phyloP scores from a whole-genome alignment of 2,888 invertebrate species.

The Sinelater perroti region DNA sequence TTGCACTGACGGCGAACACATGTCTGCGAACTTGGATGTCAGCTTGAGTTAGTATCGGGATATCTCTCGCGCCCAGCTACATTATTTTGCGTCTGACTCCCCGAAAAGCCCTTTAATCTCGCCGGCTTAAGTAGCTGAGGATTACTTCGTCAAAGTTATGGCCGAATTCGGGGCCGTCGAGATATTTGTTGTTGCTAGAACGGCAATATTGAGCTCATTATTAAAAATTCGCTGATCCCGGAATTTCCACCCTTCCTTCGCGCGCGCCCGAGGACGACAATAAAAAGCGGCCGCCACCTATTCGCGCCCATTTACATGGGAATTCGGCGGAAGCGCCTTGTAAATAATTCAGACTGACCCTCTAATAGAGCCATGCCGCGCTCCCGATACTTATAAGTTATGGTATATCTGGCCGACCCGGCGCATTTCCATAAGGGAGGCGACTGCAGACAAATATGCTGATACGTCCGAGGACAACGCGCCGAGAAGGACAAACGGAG shows the following conservation, averaged over 20 bases:
- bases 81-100: conserved; percentile 57
- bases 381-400: conserved; percentile 58
- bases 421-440: conserved; percentile 43
- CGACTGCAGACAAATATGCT: conserved; percentile 32
- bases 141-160: conserved; percentile 62
- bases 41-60: conserved; percentile 61
- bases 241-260: background rate
- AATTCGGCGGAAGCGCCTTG: conserved; percentile 58
- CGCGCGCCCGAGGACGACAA: background rate
- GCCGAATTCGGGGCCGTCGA: conserved; percentile 46
- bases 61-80: conserved; percentile 58
- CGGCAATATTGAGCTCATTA: conserved; percentile 10
- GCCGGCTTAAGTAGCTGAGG: conserved; percentile 58
- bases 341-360: conserved; percentile 61
- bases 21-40: conserved; percentile 61
- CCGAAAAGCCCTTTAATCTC: conserved; percentile 61
- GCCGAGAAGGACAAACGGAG: conserved; percentile 36
- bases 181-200: conserved; percentile 25
- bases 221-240: conserved; percentile 19
- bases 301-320: conserved; percentile 54
- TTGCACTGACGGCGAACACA: conserved; percentile 57
- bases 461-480: conserved; percentile 32
- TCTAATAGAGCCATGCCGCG: conserved; percentile 55
- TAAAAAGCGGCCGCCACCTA: conserved; percentile 47
- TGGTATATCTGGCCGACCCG: conserved; percentile 47